Evolutionary conservation across 2,113 vertebrate genomes (phyloP), one percentile per base, ranked within the genome.

Genomic region (Pollachius pollachius): DNA sequence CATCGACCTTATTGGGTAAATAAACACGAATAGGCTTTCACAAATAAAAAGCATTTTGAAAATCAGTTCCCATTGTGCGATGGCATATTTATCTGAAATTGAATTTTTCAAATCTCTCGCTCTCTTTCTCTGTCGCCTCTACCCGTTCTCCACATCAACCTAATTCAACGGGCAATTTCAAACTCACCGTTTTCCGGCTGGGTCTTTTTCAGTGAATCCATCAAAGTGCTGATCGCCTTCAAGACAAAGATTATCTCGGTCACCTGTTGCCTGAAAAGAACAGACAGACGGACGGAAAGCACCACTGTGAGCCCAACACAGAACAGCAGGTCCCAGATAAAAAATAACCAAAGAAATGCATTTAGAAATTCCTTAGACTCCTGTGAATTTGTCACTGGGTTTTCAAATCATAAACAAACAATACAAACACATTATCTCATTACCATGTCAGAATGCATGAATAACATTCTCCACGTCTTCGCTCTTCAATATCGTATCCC

Each of bases 201-300:
- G 41, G 97, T 98, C 94, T 99, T 99, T 90, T 98, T 99, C 71
- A 99, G 95, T 0, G 97, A 99, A 86, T 99, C 97, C 94, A 99
- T 99, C 73, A 99, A 96, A 78, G 97, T 99, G 87, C 97, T 98
- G 87, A 99, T 94, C 52, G 97, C 97, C 94, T 99, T 99, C 91
- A 99, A 91, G 84, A 99, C 96, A 89, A 99, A 98, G 90, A 99
- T 97, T 71, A 99, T 99, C 93, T 99, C 97, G 41, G 97, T 98
- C 87, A 99, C 96, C 91, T 98, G 97, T 88, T 99, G 97, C 93
- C 97, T 99, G 70, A 48, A 92, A 87, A 78, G 57, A 52, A 74
- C 70, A 68, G n/a, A 57, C 15, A 57, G 41, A 48, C 9, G 12
- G 41, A 48, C 1, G 12, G 41, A 48, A 13, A 48, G 41, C 30